Percentiles rank a stretch among this genome's conserved stretches.
These are phyloP conservation scores for Toxostoma redivivum DNA, from an alignment of 2,113 vertebrate genomes.

Conservation along the genomic window DNA sequence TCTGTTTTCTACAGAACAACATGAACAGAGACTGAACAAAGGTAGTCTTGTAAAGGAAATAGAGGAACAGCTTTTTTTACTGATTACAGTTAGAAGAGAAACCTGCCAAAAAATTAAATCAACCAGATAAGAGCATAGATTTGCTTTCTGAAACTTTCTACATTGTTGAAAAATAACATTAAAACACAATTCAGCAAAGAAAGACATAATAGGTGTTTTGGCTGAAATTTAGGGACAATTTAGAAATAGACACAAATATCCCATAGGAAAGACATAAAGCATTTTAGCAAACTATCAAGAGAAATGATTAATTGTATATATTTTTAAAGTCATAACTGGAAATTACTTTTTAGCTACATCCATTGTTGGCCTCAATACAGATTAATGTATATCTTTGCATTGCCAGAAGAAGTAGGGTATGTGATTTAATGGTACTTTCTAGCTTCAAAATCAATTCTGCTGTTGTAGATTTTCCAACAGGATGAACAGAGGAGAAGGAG, in stretches of 20 bases:
- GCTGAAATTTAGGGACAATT: not conserved
- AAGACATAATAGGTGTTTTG: not conserved
- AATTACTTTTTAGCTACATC: not conserved
- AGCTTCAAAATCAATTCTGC: not conserved
- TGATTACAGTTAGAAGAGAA: not conserved
- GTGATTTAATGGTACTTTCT: not conserved
- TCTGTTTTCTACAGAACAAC: not conserved
- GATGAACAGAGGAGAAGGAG: not conserved
- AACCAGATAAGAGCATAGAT: not conserved
- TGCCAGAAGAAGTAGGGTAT: not conserved
- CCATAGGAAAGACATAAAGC: not conserved
- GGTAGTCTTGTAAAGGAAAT: not conserved
- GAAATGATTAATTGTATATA: not conserved
- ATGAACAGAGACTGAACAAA: not conserved
- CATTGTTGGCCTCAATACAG: not conserved
- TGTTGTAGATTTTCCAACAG: not conserved
- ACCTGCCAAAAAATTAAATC: not conserved
- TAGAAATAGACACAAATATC: not conserved
- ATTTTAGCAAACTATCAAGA: not conserved
- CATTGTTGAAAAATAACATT: not conserved
- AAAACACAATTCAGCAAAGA: not conserved
- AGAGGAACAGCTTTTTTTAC: not conserved
- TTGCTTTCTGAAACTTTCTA: not conserved
- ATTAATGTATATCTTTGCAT: not conserved
- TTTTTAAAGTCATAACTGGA: not conserved